Evolutionary conservation across 2,888 invertebrate genomes (phyloP), one percentile per base, ranked within the genome.

Genomic region (Girardia tigrina): DNA sequence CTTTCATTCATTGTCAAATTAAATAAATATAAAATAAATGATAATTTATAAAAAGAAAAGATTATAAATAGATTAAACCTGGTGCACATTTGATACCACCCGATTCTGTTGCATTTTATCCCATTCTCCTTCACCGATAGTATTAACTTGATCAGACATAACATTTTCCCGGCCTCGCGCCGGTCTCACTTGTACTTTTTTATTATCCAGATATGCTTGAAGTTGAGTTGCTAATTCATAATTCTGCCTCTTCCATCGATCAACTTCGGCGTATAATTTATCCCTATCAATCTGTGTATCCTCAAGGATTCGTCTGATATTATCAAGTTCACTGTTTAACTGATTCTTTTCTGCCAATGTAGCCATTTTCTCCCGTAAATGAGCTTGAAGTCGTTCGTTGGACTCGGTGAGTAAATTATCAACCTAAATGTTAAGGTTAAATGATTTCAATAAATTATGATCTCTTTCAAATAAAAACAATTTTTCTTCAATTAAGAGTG

Each of bases 291-390:
- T 77, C 76, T 82, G 81, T 20, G 83, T 80, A 76, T 86, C 86
- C 78, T 87, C 86, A 71, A 85, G 80, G 69, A 91, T 88, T 84
- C 94, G 79, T 91, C 88, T 75, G 0, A 92, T 91, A 85, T 92
- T 91, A 81, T 98, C 97, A 81, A 98, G 85, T 85, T 98, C 95
- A 82, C 94, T 94, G 0, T 92, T 93, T 14, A 98, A 86, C 0
- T 90, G 89, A 83, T 97, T 98, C 87, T 97, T 98, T 85, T 98
- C 98, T 84, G 98, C 97, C 29, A 98, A 86, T 0, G 95, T 92
- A 85, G 94, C 92, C 95, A 97, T 98, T 76, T 97, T 88, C 84
- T 98, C 98, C 83, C 95, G 94, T 70, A 99, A 87, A 86, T 99
- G 98, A 23, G 94, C 91, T 88, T 99, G 98, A 80, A 99, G 87